These are phyloP conservation scores for Tupiocoris notatus DNA, from an alignment of 2,888 invertebrate genomes.

Conservation along the genomic window DNA sequence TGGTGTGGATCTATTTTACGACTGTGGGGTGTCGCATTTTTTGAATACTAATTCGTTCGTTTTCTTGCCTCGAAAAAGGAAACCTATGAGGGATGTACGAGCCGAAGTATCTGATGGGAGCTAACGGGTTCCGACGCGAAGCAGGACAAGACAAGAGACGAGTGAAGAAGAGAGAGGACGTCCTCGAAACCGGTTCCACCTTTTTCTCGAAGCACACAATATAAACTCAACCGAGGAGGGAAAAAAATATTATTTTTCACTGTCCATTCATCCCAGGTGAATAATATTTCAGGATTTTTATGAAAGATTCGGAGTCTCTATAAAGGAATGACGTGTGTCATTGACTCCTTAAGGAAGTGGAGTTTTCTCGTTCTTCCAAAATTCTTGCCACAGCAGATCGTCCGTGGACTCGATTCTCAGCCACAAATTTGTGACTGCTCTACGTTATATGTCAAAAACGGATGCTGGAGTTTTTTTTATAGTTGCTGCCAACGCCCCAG, in stretches of 20 bases:
- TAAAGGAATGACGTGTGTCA: not conserved
- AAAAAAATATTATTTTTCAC: not conserved
- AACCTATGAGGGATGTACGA: not conserved
- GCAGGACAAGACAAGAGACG: not conserved
- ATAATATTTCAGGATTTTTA: not conserved
- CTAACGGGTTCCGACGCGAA: not conserved
- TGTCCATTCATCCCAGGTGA: not conserved
- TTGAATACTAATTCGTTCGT: not conserved
- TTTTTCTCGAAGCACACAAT: not conserved
- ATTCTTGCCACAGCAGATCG: too few species aligned
- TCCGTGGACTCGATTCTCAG: too few species aligned
- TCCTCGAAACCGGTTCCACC: not conserved
- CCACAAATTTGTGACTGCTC: too few species aligned
- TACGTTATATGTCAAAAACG: too few species aligned
- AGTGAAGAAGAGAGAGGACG: not conserved
- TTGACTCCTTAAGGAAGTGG: too few species aligned
- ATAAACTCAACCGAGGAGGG: not conserved
- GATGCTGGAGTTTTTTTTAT: too few species aligned
- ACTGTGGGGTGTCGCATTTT: not conserved
- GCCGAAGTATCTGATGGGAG: not conserved
- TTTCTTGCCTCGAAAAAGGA: not conserved
- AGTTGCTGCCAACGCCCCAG: too few species aligned
- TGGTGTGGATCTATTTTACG: not conserved
- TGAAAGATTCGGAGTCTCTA: not conserved
- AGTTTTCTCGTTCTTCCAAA: too few species aligned